A percentile compares a stretch with the other conserved stretches of the same genome.
Evolutionary conservation across 2,888 invertebrate species (phyloP).

Genomic region (Tenodera sinensis): DNA sequence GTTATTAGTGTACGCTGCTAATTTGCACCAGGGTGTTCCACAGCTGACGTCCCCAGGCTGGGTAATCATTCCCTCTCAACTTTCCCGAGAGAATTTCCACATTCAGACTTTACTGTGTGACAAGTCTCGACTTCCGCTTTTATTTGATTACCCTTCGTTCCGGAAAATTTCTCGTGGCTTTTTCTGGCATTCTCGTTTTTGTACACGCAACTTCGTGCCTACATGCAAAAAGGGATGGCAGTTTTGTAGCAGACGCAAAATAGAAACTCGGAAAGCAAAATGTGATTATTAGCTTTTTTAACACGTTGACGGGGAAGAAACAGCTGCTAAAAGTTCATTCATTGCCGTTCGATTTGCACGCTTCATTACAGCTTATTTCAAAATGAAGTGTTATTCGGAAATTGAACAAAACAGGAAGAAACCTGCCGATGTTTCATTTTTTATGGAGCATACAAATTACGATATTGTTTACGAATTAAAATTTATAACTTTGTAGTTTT

Average conservation of each 20-base stretch:
- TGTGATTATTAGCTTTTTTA: neutral
- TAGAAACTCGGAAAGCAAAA: neutral
- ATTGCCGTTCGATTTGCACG: neutral
- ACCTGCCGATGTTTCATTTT: too few species aligned
- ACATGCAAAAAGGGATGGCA: neutral
- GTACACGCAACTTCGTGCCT: neutral
- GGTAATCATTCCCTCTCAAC: neutral
- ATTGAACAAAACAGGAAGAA: too few species aligned
- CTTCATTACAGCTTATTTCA: too few species aligned
- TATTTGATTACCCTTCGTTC: neutral
- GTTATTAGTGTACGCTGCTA: too few species aligned
- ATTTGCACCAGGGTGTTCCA: too few species aligned
- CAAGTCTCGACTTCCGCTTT: neutral
- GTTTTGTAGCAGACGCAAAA: neutral
- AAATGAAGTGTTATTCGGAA: too few species aligned
- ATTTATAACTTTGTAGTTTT: too few species aligned
- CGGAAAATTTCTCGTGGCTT: neutral
- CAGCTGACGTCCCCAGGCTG: too few species aligned
- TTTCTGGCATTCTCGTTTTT: neutral
- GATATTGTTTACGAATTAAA: too few species aligned
- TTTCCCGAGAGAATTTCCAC: neutral
- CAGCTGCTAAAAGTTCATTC: neutral
- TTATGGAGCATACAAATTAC: too few species aligned
- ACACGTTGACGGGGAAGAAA: neutral
- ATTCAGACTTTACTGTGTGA: neutral